Conservation (phyloP, 2,888 invertebrate species). For the Tipula confusa region DNA sequence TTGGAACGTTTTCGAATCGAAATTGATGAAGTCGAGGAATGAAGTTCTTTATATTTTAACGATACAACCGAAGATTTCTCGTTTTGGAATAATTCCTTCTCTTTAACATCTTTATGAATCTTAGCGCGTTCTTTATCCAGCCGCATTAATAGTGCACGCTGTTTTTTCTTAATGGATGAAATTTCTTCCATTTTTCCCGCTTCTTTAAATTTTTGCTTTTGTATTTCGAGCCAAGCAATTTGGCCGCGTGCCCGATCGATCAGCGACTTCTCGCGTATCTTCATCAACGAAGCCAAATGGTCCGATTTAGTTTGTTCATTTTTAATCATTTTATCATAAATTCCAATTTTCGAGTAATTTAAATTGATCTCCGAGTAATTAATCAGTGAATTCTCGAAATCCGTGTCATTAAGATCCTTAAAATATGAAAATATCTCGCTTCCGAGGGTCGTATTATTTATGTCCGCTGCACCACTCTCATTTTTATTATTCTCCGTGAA, state of each 20-base stretch:
- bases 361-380: constrained; percentile 40
- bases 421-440: constrained; percentile 21
- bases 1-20: constrained; percentile 32
- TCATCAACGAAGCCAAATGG: constrained; percentile 60
- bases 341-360: constrained; percentile 43
- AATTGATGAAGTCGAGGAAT: constrained; percentile 27
- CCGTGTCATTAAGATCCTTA: constrained; percentile 7
- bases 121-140: constrained; percentile 65
- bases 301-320: constrained; percentile 64
- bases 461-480: background rate
- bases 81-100: background rate
- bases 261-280: constrained; percentile 62
- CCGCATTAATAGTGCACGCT: constrained; percentile 61
- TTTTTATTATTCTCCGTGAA: background rate
- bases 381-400: background rate
- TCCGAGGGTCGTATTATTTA: background rate
- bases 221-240: constrained; percentile 61
- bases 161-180: constrained; percentile 61
- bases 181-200: constrained; percentile 54
- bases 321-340: constrained; percentile 60
- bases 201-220: constrained; percentile 56
- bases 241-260: constrained; percentile 63
- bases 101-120: constrained; percentile 54
- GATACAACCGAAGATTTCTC: background rate
- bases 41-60: background rate